A percentile compares a stretch with the other conserved stretches of the same genome.
Evolutionary conservation across 2,888 invertebrate species (phyloP).

Genomic region (Stramonita haemastoma): DNA sequence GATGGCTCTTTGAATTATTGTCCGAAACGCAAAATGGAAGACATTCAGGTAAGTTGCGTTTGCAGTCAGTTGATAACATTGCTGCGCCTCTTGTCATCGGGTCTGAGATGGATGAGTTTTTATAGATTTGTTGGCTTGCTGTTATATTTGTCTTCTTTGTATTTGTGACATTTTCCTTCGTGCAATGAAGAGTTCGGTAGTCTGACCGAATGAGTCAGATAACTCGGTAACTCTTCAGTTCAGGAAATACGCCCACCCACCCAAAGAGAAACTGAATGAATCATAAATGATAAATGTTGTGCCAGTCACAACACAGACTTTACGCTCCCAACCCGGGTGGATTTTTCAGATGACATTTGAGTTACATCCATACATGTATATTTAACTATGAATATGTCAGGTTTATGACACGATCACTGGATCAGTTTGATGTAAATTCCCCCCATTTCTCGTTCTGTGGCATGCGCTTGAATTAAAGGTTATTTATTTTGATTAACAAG

Average conservation of each 20-base stretch:
- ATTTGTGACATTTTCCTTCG: not conserved
- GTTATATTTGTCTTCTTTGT: not conserved
- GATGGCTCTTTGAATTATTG: conserved; percentile 43
- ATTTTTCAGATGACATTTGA: no score
- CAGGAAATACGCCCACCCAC: not conserved
- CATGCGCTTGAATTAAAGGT: no score
- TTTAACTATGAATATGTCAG: no score
- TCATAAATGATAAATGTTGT: no score
- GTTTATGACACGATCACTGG: no score
- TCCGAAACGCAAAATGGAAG: conserved; percentile 48
- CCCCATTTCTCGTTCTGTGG: no score
- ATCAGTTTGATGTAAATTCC: no score
- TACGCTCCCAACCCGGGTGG: no score
- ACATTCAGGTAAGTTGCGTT: conserved; percentile 45
- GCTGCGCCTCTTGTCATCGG: not conserved
- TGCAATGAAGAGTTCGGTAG: not conserved
- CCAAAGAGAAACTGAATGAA: conserved; percentile 3
- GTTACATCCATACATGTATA: no score
- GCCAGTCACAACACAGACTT: no score
- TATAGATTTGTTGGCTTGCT: not conserved
- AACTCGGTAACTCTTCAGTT: not conserved
- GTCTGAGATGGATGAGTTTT: no score
- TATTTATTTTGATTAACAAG: no score
- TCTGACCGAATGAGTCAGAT: not conserved
- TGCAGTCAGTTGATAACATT: conserved; percentile 36